Conservation (phyloP, 2,888 invertebrate species). For the Merodon equestris region DNA sequence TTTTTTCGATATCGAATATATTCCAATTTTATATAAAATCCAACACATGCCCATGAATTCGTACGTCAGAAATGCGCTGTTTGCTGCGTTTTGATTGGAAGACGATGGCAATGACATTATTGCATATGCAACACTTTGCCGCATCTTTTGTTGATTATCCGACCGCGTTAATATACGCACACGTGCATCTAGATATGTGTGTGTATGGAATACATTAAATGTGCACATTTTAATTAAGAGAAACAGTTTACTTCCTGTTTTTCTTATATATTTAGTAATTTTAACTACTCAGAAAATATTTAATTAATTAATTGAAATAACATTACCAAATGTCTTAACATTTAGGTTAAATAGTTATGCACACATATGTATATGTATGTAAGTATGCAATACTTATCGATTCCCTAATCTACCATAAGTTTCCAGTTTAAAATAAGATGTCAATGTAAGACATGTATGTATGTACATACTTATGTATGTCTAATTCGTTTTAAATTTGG, state of each 20-base stretch:
- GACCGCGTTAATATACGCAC: neutral
- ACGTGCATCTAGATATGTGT: neutral
- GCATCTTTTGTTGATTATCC: constrained; percentile 27
- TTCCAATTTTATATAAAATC: constrained; percentile 32
- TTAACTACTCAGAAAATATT: no score
- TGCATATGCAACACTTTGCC: constrained; percentile 37
- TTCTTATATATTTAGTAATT: neutral
- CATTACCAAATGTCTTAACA: no score
- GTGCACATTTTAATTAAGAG: constrained; percentile 39
- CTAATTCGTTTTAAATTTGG: no score
- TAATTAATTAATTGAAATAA: no score
- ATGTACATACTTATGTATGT: no score
- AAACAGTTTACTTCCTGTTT: constrained; percentile 42
- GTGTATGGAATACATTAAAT: constrained; percentile 12
- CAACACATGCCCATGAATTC: constrained; percentile 10
- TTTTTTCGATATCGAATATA: constrained; percentile 52
- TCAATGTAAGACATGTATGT: no score
- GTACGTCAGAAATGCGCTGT: constrained; percentile 28
- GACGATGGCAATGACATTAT: constrained; percentile 29
- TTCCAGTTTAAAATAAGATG: no score
- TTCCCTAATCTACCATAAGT: no score
- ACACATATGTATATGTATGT: no score
- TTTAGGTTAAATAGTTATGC: no score
- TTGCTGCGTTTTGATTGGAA: constrained; percentile 55
- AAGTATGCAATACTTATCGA: no score